Evolutionary conservation across 2,113 vertebrate genomes (phyloP), one percentile per base, ranked within the genome.

Genomic region (Tenrec ecaudatus): DNA sequence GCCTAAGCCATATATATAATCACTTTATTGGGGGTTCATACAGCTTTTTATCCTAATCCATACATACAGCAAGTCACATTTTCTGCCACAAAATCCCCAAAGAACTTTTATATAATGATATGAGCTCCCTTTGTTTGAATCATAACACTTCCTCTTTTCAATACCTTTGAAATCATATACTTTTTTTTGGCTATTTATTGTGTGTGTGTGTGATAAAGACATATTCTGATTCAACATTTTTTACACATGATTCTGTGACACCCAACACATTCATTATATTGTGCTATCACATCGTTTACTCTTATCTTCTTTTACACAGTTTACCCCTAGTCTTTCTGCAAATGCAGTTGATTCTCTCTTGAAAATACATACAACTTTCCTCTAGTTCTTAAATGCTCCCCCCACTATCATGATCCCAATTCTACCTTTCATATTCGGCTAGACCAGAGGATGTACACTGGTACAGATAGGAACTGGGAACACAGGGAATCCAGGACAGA

Each of bases 101-200:
- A 69, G 9, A 2, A 12, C 2, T 14, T 1, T 2, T 75, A 27
- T 66, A n/a, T 1, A 2, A 40, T 27, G 10, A 16, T 14, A 36
- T n/a, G 29, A 4, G 43, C 38, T 57, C 29, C 15, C 38, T 66
- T 29, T 43, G 25, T 75, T 36, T 25, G 29, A 40, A 31, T 73
- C 19, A 76, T 36, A 77, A 16, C 8, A 82, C 47, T 68, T 88
- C 60, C 11, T 83, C 82, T 69, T 47, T 87, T 11, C 2, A 86
- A 86, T 64, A 64, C 76, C 25, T 60, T 82, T 66, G 29, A 23
- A 25, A 6, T 76, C 15, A 33, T 82, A 31, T 38, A 58, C 27
- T 22, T 69, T 23, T 69, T 16, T 68, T 69, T 69, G 16, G 31
- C 23, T 9, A 69, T 16, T 69, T 69, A 53, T 53, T 53, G 3